Percentiles rank a stretch among this genome's conserved stretches.
phyloP scores from a whole-genome alignment of 2,113 vertebrate species.

The Halichoerus grypus region DNA sequence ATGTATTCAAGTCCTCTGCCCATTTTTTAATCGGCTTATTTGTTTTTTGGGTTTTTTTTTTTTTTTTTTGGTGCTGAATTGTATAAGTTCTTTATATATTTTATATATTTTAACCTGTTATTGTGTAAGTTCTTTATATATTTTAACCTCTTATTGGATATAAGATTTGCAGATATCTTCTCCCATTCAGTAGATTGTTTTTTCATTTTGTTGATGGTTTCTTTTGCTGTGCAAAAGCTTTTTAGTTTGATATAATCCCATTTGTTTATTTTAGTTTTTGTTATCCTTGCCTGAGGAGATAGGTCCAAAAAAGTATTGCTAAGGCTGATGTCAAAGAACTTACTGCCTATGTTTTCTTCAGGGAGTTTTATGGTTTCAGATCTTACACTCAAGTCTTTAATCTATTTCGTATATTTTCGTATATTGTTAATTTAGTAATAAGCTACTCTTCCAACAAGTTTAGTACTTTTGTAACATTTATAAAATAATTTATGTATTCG shows the following conservation, averaged over 20 bases:
- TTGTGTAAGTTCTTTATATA: not conserved
- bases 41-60: not conserved
- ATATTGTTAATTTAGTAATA: not conserved
- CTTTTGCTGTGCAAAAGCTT: not conserved
- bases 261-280: not conserved
- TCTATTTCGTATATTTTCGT: not conserved
- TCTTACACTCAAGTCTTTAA: not conserved
- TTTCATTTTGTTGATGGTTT: not conserved
- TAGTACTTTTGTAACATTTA: not conserved
- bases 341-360: not conserved
- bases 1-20: not conserved
- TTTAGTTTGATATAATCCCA: not conserved
- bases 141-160: not conserved
- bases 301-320: not conserved
- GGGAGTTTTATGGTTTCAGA: not conserved
- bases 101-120: not conserved
- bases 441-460: not conserved
- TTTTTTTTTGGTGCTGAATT: not conserved
- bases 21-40: not conserved
- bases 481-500: not conserved
- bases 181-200: not conserved
- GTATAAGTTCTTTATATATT: not conserved
- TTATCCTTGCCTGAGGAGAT: not conserved
- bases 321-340: not conserved
- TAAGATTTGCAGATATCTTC: not conserved